phyloP scores from a whole-genome alignment of 2,797 vertebrate genomes.

The Neosalanx taihuensis region DNA sequence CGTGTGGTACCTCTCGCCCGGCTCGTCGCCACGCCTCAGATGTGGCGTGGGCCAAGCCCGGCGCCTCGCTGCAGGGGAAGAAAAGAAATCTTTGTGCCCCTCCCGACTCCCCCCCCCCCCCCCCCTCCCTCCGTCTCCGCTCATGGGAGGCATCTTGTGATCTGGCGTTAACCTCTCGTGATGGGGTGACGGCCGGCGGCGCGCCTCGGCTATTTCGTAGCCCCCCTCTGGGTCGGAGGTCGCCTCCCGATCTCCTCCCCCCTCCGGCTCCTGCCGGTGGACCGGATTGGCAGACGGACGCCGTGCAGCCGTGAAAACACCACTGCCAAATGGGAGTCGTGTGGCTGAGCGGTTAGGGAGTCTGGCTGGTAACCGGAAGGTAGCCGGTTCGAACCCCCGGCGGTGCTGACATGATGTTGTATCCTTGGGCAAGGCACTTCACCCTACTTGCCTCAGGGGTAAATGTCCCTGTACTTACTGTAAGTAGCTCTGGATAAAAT shows the following conservation, averaged over 20 bases:
- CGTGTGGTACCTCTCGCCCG: slow-evolving; percentile 14
- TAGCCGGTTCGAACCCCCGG: too few species aligned
- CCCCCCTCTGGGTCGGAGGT: slow-evolving; percentile 40
- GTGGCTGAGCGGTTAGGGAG: too few species aligned
- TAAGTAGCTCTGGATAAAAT: too few species aligned
- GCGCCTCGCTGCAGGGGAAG: slow-evolving; percentile 44
- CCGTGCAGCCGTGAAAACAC: too few species aligned
- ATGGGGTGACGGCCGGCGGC: slow-evolving; percentile 57
- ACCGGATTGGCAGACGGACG: background rate
- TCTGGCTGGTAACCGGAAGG: too few species aligned
- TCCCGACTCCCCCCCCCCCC: background rate
- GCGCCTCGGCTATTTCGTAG: slow-evolving; percentile 54
- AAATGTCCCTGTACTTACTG: too few species aligned
- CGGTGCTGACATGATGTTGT: too few species aligned
- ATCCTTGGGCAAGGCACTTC: too few species aligned
- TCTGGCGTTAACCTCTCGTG: slow-evolving; percentile 66
- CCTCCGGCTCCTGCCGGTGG: background rate
- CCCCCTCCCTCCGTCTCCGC: background rate
- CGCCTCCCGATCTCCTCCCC: slow-evolving; percentile 27
- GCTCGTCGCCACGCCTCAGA: slow-evolving; percentile 54
- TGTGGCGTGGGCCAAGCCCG: slow-evolving; percentile 52
- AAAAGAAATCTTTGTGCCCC: slow-evolving; percentile 69
- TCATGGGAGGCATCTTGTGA: slow-evolving; percentile 71
- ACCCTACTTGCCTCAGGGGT: too few species aligned
- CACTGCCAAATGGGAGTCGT: too few species aligned